These are phyloP conservation scores for Tinamus guttatus DNA, from an alignment of 2,113 vertebrate species.

Conservation along the genomic window DNA sequence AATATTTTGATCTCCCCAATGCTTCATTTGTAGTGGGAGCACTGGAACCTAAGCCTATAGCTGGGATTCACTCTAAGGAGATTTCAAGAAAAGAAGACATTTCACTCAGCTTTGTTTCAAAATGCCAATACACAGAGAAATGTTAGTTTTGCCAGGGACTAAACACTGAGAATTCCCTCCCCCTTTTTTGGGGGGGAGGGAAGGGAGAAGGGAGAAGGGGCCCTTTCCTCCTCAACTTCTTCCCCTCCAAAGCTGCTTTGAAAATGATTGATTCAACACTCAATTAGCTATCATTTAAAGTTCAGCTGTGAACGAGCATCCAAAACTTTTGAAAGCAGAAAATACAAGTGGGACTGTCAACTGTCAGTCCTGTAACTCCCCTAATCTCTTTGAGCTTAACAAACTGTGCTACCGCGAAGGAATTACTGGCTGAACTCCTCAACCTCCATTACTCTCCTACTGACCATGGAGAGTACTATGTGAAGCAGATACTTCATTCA, in stretches of 20 bases:
- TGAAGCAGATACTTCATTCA: background rate
- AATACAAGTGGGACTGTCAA: background rate
- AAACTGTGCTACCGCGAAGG: background rate
- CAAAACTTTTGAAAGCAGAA: constrained; percentile 1
- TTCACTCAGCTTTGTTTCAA: background rate
- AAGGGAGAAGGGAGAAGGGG: background rate
- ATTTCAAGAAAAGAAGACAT: background rate
- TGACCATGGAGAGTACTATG: background rate
- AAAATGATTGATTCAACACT: background rate
- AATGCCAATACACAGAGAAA: background rate
- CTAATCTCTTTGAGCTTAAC: background rate
- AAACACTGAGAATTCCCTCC: background rate
- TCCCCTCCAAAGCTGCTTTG: background rate
- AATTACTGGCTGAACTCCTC: background rate
- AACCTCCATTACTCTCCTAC: background rate
- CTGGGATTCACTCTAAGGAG: background rate
- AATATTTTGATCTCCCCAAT: background rate
- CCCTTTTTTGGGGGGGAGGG: background rate
- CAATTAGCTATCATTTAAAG: background rate
- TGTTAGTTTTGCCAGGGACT: background rate
- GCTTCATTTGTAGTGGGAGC: background rate
- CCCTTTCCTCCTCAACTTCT: background rate
- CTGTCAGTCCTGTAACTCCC: background rate
- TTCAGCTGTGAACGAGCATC: background rate
- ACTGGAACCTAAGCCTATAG: background rate